Conservation (phyloP, 2,888 invertebrate species). For the Megamerina dolium region DNA sequence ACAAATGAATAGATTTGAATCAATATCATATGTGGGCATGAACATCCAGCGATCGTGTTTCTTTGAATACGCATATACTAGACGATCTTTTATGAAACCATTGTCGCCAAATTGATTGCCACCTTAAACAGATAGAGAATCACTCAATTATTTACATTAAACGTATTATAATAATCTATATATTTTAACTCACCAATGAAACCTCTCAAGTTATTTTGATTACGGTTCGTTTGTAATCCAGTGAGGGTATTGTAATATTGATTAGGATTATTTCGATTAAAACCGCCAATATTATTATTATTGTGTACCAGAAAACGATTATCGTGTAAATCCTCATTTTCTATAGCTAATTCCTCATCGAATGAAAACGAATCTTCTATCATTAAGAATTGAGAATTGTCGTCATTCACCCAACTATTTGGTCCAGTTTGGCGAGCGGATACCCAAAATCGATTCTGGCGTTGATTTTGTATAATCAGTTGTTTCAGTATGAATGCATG, state of each 20-base stretch:
- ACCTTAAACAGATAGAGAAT: conserved; percentile 16
- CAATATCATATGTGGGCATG: conserved; percentile 70
- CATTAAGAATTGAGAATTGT: conserved; percentile 70
- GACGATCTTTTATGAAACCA: conserved; percentile 60
- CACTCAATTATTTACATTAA: not conserved
- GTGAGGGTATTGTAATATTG: conserved; percentile 33
- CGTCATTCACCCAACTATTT: conserved; percentile 79
- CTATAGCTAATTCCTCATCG: conserved; percentile 51
- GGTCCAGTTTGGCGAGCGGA: conserved; percentile 70
- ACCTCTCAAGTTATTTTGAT: conserved; percentile 36
- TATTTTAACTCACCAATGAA: conserved; percentile 34
- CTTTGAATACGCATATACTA: conserved; percentile 72
- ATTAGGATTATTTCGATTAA: conserved; percentile 30
- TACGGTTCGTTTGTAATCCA: conserved; percentile 30
- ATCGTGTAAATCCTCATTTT: conserved; percentile 47
- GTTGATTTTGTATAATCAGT: conserved; percentile 76
- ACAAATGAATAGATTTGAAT: conserved; percentile 77
- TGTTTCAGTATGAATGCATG: conserved; percentile 81
- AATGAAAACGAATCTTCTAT: conserved; percentile 79
- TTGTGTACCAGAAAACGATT: conserved; percentile 42
- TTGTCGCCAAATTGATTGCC: conserved; percentile 33
- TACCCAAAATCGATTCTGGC: conserved; percentile 81
- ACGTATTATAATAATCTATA: not conserved
- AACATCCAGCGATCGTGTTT: conserved; percentile 77
- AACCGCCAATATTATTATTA: conserved; percentile 27